Conservation (phyloP, 2,888 invertebrate species). For the Bombyx huttoni region DNA sequence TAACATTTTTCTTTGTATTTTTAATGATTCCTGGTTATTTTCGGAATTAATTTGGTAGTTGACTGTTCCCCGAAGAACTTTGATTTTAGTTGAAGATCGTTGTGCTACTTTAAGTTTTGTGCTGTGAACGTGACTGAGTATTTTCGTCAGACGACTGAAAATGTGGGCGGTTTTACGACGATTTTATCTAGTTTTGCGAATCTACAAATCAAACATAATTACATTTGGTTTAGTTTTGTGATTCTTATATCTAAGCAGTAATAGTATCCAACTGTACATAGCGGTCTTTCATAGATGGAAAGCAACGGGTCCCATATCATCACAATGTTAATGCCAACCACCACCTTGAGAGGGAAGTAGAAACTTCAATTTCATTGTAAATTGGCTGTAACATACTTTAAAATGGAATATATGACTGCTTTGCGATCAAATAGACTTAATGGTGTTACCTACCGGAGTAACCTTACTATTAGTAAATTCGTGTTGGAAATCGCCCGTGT, state of each 20-base stretch:
- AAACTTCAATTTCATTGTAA: no score
- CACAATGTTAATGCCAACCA: no score
- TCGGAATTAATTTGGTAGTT: neutral
- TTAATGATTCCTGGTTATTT: conserved; percentile 6
- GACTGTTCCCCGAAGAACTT: neutral
- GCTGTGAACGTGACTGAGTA: conserved; percentile 26
- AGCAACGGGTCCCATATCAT: no score
- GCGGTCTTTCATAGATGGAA: no score
- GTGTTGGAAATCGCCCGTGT: no score
- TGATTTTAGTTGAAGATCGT: conserved; percentile 7
- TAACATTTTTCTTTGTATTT: neutral
- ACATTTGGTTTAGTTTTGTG: conserved; percentile 15
- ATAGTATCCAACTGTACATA: neutral
- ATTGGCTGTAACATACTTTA: no score
- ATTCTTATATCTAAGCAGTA: conserved; percentile 7
- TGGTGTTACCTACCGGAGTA: no score
- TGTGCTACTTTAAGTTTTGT: neutral
- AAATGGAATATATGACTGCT: no score
- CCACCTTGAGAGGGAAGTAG: no score
- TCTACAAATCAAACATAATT: conserved; percentile 17
- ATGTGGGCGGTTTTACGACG: conserved; percentile 33
- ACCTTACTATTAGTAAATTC: no score
- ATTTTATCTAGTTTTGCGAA: conserved; percentile 20
- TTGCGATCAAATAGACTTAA: no score
- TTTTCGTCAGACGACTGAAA: conserved; percentile 28